A percentile compares a stretch with the other conserved stretches of the same genome.
Evolutionary conservation across 2,888 invertebrate genomes (phyloP).

Genomic region (Ptychoptera contaminata): DNA sequence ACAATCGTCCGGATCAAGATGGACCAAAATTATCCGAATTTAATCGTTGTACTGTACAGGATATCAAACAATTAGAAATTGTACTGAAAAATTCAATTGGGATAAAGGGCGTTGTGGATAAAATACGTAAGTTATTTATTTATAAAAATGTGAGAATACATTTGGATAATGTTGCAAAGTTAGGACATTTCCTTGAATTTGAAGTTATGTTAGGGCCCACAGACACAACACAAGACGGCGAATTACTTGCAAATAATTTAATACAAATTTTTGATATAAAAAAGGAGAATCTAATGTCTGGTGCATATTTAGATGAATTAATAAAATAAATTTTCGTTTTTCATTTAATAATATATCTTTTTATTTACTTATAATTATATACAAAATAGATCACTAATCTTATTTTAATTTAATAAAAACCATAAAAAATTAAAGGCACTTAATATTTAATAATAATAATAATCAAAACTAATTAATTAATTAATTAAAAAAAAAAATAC

Average conservation of each 20-base stretch:
- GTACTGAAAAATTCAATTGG: constrained; percentile 45
- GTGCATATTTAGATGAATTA: constrained; percentile 39
- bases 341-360: too few species aligned
- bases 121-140: constrained; percentile 59
- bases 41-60: constrained; percentile 39
- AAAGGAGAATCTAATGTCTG: constrained; percentile 33
- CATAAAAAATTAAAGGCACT: too few species aligned
- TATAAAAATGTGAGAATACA: constrained; percentile 73
- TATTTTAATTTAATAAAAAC: too few species aligned
- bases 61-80: constrained; percentile 36
- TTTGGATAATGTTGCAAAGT: constrained; percentile 59
- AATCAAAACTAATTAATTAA: too few species aligned
- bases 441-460: too few species aligned
- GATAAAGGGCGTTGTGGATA: constrained; percentile 53
- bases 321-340: constrained; percentile 1
- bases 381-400: too few species aligned
- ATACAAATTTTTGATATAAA: constrained; percentile 35
- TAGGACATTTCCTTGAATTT: constrained; percentile 50
- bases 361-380: too few species aligned
- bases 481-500: too few species aligned
- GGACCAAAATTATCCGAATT: constrained; percentile 72
- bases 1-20: constrained; percentile 54
- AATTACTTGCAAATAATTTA: constrained; percentile 37
- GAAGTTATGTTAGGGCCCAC: constrained; percentile 40
- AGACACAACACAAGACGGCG: constrained; percentile 38